A percentile compares a stretch with the other conserved stretches of the same genome.
These are phyloP conservation scores for Sisyra terminalis DNA, from an alignment of 2,888 invertebrate genomes.

Conservation along the genomic window DNA sequence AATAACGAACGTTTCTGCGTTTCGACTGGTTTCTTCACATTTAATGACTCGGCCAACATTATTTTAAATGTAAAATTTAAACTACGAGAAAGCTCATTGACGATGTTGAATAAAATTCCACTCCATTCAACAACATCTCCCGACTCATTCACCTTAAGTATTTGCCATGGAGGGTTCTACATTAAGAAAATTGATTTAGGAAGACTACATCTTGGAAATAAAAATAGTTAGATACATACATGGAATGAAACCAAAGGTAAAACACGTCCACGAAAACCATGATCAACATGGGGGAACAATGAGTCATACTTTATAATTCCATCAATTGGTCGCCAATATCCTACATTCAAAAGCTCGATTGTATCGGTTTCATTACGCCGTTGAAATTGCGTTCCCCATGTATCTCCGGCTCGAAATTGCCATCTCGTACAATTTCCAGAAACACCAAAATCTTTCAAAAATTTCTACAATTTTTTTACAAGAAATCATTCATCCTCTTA, in stretches of 20 bases:
- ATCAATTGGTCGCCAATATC: slow-evolving; percentile 55
- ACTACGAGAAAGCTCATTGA: slow-evolving; percentile 54
- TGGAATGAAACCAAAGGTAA: slow-evolving; percentile 62
- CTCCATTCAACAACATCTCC: slow-evolving; percentile 39
- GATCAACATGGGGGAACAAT: slow-evolving; percentile 61
- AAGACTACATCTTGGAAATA: no score
- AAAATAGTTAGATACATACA: slow-evolving; percentile 32
- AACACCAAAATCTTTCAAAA: slow-evolving; percentile 20
- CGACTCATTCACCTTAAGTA: slow-evolving; percentile 39
- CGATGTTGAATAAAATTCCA: slow-evolving; percentile 65
- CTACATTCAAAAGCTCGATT: slow-evolving; percentile 35
- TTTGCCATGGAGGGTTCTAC: slow-evolving; percentile 83
- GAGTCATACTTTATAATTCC: slow-evolving; percentile 50
- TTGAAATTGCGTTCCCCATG: slow-evolving; percentile 33
- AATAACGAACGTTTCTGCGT: no score
- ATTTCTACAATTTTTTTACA: slow-evolving; percentile 18
- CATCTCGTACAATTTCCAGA: slow-evolving; percentile 40
- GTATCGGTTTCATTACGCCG: slow-evolving; percentile 11
- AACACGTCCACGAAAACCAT: slow-evolving; percentile 59
- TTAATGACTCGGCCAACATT: slow-evolving; percentile 15
- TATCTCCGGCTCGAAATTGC: slow-evolving; percentile 36
- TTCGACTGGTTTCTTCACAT: slow-evolving; percentile 8
- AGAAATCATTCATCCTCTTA: neutral
- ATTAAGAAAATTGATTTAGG: no score
- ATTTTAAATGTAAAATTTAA: slow-evolving; percentile 63